phyloP scores from a whole-genome alignment of 2,888 invertebrate species.

The Calliphora vomitoria region DNA sequence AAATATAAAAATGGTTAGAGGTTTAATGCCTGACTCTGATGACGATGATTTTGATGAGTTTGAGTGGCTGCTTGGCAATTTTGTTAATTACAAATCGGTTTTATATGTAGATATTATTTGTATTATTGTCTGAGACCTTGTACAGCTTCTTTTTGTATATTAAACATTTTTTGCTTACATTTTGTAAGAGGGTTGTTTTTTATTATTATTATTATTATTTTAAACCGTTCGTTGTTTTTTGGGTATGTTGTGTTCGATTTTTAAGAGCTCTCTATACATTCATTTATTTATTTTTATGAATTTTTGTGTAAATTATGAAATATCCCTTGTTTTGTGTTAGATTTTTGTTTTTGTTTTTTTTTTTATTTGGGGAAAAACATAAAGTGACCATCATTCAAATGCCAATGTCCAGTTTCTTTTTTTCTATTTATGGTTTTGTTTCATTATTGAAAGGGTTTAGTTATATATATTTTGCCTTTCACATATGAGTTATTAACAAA shows the following conservation, averaged over 20 bases:
- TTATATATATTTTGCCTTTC: conserved; percentile 40
- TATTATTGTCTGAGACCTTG: conserved; percentile 70
- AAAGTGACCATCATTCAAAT: conserved; percentile 74
- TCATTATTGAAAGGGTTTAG: conserved; percentile 46
- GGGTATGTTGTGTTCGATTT: conserved; percentile 49
- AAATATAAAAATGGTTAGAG: conserved; percentile 12
- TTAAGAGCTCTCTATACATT: conserved; percentile 63
- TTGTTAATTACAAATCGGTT: conserved; percentile 84
- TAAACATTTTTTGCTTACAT: conserved; percentile 7
- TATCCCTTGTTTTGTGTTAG: conserved; percentile 63
- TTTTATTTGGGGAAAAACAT: conserved; percentile 25
- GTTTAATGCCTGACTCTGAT: background rate
- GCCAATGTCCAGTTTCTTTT: conserved; percentile 73
- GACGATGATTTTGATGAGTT: conserved; percentile 71
- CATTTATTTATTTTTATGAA: conserved; percentile 62
- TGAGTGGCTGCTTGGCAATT: conserved; percentile 84
- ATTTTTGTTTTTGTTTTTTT: conserved; percentile 6
- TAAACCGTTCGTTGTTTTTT: conserved; percentile 7
- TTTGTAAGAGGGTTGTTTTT: conserved; percentile 67
- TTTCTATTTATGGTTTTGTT: conserved; percentile 31
- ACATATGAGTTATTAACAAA: conserved; percentile 68
- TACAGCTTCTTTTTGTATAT: conserved; percentile 68
- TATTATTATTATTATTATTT: conserved; percentile 47
- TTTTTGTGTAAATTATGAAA: conserved; percentile 69
- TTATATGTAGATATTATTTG: conserved; percentile 74